Conservation (phyloP, 2,797 vertebrate species). For the Microtus obscurus region DNA sequence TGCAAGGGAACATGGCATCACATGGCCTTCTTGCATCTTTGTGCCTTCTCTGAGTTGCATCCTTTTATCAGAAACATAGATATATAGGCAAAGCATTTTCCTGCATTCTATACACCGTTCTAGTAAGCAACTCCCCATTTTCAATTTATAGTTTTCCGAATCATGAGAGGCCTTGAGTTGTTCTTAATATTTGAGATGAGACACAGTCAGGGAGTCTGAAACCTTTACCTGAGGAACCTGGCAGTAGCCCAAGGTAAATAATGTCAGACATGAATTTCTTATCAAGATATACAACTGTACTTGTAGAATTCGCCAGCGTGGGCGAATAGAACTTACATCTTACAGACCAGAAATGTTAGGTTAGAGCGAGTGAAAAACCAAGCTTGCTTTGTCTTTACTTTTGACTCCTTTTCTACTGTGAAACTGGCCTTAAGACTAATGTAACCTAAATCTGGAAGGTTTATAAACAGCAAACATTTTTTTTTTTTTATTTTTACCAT, state of each 20-base stretch:
- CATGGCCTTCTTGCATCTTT: neutral
- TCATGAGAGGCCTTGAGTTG: neutral
- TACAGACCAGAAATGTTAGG: neutral
- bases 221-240: neutral
- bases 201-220: neutral
- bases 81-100: neutral
- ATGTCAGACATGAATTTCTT: neutral
- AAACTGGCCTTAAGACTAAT: neutral
- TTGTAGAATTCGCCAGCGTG: neutral
- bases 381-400: neutral
- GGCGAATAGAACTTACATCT: neutral
- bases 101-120: neutral
- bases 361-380: neutral
- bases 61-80: neutral
- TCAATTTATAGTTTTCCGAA: neutral
- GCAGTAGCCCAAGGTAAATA: neutral
- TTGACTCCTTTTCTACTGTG: neutral
- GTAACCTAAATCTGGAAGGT: neutral
- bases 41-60: neutral
- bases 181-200: neutral
- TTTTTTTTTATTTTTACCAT: neutral
- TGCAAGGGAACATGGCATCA: neutral
- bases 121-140: neutral
- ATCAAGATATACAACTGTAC: neutral
- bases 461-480: neutral